Evolutionary conservation across 1,140 invertebrate genomes (phyloP), one percentile per base, ranked within the genome.

Genomic region (Drosophila ogumai): DNA sequence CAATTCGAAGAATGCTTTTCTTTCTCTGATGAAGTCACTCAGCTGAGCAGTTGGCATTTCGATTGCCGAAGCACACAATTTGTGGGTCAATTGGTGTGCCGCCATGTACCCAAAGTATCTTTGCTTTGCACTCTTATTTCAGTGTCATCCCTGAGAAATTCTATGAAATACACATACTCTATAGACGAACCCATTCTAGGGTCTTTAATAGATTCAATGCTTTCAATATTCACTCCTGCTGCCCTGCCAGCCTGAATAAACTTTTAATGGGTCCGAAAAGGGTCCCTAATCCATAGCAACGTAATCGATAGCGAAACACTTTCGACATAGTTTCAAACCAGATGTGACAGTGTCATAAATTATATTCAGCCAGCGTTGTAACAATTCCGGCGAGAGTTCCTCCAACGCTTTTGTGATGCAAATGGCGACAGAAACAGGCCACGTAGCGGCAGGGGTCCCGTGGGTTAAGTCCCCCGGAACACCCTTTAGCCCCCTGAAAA

Each of bases 281-380:
- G 65, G 17, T 40, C 19, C 58, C 66, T 13, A 41, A 41, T 36
- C 36, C 60, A 17, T 32, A 46, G 31, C 22, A 28, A 17, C 40
- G 34, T 22, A 66, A 75, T 64, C 60, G 28, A 60, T 64, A 52
- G 41, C n/a, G 40, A 49, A 63, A 58, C 60, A 63, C 58, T 34
- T 41, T 43, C 55, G 46, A 57, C 32, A 47, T 50, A 59, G 38
- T 68, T 65, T 58, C 59, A 44, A 58, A 78, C 25, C 47, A 44
- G 46, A 73, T 80, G 77, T 80, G 58, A 67, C 60, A 68, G 47
- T 79, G 79, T 72, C 75, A 86, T 86, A 86, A 87, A 79, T 86
- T 85, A 79, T 82, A 68, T 59, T 49, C 12, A 36, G 13, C n/a
- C 19, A 34, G 28, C 49, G 40, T 3, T 52, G n/a, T 56, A 44